A percentile compares a stretch with the other conserved stretches of the same genome.
phyloP scores from a whole-genome alignment of 2,797 vertebrate genomes.

The Heliangelus exortis region DNA sequence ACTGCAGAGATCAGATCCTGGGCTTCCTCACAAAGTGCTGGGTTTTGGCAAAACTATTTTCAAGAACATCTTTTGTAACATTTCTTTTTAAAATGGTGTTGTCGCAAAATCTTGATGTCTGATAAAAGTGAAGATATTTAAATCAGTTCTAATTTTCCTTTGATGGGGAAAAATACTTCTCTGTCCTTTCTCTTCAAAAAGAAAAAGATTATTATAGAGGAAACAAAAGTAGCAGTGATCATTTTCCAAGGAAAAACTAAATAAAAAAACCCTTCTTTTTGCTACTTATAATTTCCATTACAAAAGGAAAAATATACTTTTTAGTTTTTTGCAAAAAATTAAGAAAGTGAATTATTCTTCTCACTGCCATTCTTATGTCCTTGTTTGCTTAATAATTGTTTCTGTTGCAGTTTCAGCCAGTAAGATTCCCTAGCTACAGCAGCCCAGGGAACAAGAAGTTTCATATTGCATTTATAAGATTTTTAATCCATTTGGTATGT shows the following conservation, averaged over 20 bases:
- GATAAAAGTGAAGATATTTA: neutral
- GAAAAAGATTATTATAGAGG: neutral
- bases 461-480: neutral
- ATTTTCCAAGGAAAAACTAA: neutral
- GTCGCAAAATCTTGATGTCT: neutral
- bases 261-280: accelerated
- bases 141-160: neutral
- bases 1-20: neutral
- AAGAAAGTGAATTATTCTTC: neutral
- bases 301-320: neutral
- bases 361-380: neutral
- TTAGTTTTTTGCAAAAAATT: neutral
- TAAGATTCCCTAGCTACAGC: neutral
- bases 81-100: neutral
- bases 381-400: neutral
- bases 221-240: neutral
- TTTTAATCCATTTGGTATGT: neutral
- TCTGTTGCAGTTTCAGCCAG: neutral
- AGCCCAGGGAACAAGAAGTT: neutral
- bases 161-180: neutral
- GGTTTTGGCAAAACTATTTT: neutral
- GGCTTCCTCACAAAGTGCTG: neutral
- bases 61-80: neutral
- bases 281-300: neutral
- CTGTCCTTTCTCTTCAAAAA: neutral